phyloP scores from a whole-genome alignment of 2,797 vertebrate species.

The Xiphophorus birchmanni region DNA sequence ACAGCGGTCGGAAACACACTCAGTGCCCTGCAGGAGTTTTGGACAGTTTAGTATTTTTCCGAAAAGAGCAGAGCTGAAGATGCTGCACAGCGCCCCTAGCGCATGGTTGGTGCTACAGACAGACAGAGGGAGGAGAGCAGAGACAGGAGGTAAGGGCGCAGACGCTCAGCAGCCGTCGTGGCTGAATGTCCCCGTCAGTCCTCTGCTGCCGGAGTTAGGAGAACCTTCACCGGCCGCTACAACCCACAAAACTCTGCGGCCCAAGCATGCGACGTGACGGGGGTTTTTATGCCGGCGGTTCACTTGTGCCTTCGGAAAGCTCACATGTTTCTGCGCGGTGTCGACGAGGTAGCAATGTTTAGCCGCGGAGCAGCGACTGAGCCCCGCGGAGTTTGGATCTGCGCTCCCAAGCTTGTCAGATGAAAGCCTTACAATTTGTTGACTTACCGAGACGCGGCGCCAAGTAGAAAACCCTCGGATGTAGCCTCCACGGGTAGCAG shows the following conservation, averaged over 20 bases:
- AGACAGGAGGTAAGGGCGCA: slow-evolving; percentile 21
- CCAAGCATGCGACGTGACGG: slow-evolving; percentile 60
- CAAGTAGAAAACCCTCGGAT: slow-evolving; percentile 39
- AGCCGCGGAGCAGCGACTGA: slow-evolving; percentile 36
- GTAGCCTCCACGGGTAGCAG: slow-evolving; percentile 36
- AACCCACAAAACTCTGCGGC: neutral
- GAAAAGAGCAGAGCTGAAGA: neutral
- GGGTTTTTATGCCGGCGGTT: slow-evolving; percentile 26
- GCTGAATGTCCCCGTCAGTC: slow-evolving; percentile 43
- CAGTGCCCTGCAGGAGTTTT: neutral
- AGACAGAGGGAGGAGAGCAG: slow-evolving; percentile 26
- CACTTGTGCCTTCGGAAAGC: slow-evolving; percentile 60
- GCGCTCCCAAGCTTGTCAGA: slow-evolving; percentile 42
- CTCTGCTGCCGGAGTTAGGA: slow-evolving; percentile 35
- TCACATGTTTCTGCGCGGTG: slow-evolving; percentile 50
- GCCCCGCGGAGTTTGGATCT: slow-evolving; percentile 62
- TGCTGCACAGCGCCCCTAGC: slow-evolving; percentile 60
- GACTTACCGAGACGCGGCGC: slow-evolving; percentile 29
- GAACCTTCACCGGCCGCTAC: slow-evolving; percentile 14
- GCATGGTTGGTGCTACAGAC: slow-evolving; percentile 4
- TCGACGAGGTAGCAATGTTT: slow-evolving; percentile 63
- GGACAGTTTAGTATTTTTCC: neutral
- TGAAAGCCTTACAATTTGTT: slow-evolving; percentile 30
- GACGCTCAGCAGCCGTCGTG: slow-evolving; percentile 27
- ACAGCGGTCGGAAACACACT: too few species aligned